Evolutionary conservation across 1,140 invertebrate genomes (phyloP).

Genomic region (Daktulosphaira vitifoliae): DNA sequence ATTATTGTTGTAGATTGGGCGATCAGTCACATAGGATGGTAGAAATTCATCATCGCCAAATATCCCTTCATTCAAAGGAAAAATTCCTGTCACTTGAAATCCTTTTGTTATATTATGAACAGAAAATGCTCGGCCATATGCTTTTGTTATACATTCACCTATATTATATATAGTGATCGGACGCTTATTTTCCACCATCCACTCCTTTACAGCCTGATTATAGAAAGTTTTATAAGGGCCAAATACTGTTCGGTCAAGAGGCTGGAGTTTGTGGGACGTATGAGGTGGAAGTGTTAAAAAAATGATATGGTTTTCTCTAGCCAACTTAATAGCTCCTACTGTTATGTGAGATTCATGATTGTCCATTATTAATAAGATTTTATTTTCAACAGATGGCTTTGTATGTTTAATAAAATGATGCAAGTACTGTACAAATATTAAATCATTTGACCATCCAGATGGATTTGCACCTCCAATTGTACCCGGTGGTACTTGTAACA

Average conservation of each 20-base stretch:
- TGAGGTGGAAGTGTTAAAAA: constrained; percentile 40
- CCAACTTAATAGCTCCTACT: constrained; percentile 35
- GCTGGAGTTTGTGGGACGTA: constrained; percentile 43
- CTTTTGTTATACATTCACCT: neutral
- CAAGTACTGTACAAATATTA: constrained; percentile 37
- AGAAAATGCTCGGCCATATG: neutral
- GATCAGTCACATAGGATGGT: too few relatives aligned
- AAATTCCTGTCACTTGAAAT: neutral
- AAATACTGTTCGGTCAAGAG: constrained; percentile 40
- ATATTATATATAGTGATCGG: neutral
- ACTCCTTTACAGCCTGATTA: constrained; percentile 12
- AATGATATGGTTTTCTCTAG: constrained; percentile 37
- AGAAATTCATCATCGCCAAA: too few relatives aligned
- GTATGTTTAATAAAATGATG: constrained; percentile 30
- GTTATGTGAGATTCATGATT: constrained; percentile 36
- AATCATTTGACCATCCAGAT: constrained; percentile 44
- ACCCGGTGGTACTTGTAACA: constrained; percentile 43
- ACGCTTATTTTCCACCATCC: constrained; percentile 35
- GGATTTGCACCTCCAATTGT: constrained; percentile 40
- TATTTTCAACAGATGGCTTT: neutral
- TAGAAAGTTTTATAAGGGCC: constrained; percentile 35
- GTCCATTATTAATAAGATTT: constrained; percentile 30
- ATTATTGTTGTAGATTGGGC: too few relatives aligned
- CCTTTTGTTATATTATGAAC: neutral
- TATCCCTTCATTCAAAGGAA: neutral